These are phyloP conservation scores for Hyperoplus lanceolatus DNA, from an alignment of 2,797 vertebrate genomes.

Conservation along the genomic window DNA sequence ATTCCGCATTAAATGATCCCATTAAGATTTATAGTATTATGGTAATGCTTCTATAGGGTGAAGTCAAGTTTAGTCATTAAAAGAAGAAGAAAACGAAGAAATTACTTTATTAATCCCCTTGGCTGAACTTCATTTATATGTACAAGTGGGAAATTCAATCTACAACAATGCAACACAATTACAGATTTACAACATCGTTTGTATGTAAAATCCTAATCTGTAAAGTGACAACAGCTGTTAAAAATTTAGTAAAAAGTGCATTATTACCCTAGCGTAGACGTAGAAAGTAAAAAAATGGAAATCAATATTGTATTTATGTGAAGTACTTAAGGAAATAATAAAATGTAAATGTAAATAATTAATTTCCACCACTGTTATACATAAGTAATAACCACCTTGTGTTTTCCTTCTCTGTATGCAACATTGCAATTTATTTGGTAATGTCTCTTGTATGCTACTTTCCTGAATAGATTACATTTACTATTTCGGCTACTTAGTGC, in stretches of 20 bases:
- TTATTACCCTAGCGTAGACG: no score
- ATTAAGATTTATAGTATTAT: not conserved
- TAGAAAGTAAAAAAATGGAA: not conserved
- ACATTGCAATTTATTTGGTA: not conserved
- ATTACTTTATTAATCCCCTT: no score
- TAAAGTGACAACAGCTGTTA: not conserved
- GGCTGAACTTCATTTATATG: no score
- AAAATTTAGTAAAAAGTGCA: not conserved
- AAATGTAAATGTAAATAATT: not conserved
- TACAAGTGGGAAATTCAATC: not conserved
- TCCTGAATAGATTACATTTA: not conserved
- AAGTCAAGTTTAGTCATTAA: not conserved
- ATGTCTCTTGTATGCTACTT: not conserved
- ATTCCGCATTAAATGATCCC: not conserved
- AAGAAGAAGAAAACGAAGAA: no score
- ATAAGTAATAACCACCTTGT: not conserved
- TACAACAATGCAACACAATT: not conserved
- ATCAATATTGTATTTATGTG: not conserved
- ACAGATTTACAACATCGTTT: not conserved
- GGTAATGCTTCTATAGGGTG: not conserved
- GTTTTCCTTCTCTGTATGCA: not conserved
- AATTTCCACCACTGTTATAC: not conserved
- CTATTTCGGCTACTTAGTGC: no score
- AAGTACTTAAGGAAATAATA: constrained; percentile 1
- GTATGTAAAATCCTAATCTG: not conserved